Conservation (phyloP, 1,140 invertebrate genomes). For the Nilaparvata lugens region DNA sequence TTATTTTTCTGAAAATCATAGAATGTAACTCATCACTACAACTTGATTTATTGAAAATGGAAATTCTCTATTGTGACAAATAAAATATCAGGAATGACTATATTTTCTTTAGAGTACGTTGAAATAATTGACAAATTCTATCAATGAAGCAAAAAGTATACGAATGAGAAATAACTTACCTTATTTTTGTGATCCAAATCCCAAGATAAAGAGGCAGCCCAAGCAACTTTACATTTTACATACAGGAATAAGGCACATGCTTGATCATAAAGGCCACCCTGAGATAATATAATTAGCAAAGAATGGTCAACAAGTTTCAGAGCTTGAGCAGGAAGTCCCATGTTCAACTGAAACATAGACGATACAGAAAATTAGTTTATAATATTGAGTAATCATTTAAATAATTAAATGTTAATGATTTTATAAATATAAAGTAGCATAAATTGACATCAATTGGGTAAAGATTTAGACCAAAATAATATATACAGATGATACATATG, state of each 20-base stretch:
- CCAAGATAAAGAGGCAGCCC: not conserved
- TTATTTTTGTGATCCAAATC: slow-evolving; percentile 8
- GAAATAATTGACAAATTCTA: no score
- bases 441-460: slow-evolving; percentile 10
- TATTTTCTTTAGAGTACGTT: no score
- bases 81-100: no score
- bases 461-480: slow-evolving; percentile 10
- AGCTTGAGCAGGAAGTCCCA: slow-evolving; percentile 64
- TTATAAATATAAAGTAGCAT: slow-evolving; percentile 6
- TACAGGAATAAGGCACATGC: slow-evolving; percentile 48
- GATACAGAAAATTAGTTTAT: slow-evolving; percentile 3
- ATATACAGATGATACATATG: slow-evolving; percentile 3
- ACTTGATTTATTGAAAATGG: no score
- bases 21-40: no score
- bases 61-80: no score
- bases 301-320: slow-evolving; percentile 56
- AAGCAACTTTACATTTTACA: slow-evolving; percentile 29
- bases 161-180: no score
- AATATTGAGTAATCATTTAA: not conserved
- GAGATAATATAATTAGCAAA: slow-evolving; percentile 60
- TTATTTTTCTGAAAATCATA: no score
- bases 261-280: slow-evolving; percentile 71
- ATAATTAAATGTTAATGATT: slow-evolving; percentile 4
- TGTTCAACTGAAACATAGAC: slow-evolving; percentile 47
- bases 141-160: no score